Evolutionary conservation across 2,113 vertebrate species (phyloP), one percentile per base, ranked within the genome.

Genomic region (Oryzias celebensis): DNA sequence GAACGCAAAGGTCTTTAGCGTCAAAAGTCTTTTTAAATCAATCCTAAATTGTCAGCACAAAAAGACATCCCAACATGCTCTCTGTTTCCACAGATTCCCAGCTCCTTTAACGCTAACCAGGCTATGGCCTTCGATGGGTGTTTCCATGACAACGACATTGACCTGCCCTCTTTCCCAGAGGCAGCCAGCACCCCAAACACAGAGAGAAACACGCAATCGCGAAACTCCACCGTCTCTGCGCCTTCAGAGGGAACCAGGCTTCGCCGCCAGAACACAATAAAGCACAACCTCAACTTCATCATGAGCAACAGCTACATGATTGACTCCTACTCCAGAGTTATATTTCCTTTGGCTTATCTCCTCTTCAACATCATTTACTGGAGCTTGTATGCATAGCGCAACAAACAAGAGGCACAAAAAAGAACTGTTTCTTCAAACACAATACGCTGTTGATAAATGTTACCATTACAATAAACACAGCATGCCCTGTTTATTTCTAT

Each of bases 281-380:
- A 85, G 78, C 87, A 85, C 58, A 93, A 93, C 0, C 71, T 95
- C 78, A 88, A 90, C 76, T 93, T 94, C 71, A 94, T 96, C 74
- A 92, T 95, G 84, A 92, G 93, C 89, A 96, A 95, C 87, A 96
- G 94, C 82, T 94, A 96, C 24, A 92, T 91, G 87, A 96, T 95
- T 42, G 95, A 97, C 87, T 95, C 94, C 0, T 96, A 96, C 75
- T 98, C 94, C 67, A 92, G 93, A 80, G 90, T 94, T 87, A 83
- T 95, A 78, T 97, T 97, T 84, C 95, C 95, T 47, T 43, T 90
- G 76, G 89, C 94, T 26, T 98, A 95, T 82, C 92, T 98, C 82
- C 85, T 94, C 65, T 97, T 98, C 88, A 96, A 97, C 81, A 93
- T 98, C 75, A 94, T 97, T 83, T 97, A 96, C 80, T 96, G 95